Conservation (phyloP, 1,140 invertebrate species). For the Solenopsis invicta region DNA sequence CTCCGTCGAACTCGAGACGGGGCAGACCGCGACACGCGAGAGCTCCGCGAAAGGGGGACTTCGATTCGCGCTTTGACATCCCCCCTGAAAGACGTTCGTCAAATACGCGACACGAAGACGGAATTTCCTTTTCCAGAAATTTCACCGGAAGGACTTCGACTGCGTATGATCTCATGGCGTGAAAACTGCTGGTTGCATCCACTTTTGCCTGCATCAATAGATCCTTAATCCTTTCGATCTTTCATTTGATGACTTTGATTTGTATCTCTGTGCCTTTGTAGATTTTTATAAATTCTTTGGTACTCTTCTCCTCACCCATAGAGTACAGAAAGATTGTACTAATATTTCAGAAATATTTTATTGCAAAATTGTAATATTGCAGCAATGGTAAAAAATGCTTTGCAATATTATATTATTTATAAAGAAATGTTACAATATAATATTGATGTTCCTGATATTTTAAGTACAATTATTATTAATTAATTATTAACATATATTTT, state of each 20-base stretch:
- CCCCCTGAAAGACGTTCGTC: too few relatives aligned
- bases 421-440: too few relatives aligned
- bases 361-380: too few relatives aligned
- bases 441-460: too few relatives aligned
- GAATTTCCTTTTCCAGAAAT: conserved; percentile 33
- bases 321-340: too few relatives aligned
- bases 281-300: not conserved
- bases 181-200: not conserved
- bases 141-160: conserved; percentile 30
- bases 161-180: not conserved
- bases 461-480: too few relatives aligned
- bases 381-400: too few relatives aligned
- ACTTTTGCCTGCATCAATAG: not conserved
- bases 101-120: not conserved
- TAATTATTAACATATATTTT: too few relatives aligned
- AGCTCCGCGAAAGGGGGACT: conserved; percentile 13
- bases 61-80: not conserved
- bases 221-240: not conserved
- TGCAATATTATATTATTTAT: too few relatives aligned
- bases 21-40: conserved; percentile 24
- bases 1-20: conserved; percentile 40
- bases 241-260: not conserved
- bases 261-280: not conserved
- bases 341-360: too few relatives aligned
- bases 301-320: not conserved